Evolutionary conservation across 2,113 vertebrate genomes (phyloP).

Genomic region (Odobenus rosmarus): DNA sequence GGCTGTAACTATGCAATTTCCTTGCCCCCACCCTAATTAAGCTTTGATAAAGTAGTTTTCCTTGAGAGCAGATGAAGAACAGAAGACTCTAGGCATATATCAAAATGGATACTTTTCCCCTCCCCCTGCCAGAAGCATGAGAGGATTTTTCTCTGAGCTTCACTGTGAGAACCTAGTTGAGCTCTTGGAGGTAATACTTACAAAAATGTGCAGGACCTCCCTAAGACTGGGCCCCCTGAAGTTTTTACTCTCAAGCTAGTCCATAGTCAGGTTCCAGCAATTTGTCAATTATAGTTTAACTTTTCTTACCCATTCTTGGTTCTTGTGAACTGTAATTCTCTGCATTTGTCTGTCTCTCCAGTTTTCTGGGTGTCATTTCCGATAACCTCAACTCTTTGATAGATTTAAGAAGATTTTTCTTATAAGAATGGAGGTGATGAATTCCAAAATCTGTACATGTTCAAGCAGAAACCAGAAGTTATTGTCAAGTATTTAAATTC

Average conservation of each 20-base stretch:
- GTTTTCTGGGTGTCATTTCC: not conserved
- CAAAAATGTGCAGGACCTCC: not conserved
- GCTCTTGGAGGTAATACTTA: not conserved
- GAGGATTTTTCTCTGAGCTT: not conserved
- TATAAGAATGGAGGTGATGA: not conserved
- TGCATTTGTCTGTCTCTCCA: not conserved
- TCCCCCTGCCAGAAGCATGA: not conserved
- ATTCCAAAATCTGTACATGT: not conserved
- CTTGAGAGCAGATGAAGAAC: not conserved
- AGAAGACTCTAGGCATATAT: not conserved
- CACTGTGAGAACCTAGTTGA: not conserved
- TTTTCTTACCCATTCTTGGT: not conserved
- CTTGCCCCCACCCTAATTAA: not conserved
- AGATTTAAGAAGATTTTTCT: not conserved
- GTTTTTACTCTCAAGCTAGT: not conserved
- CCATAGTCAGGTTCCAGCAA: not conserved
- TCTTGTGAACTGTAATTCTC: not conserved
- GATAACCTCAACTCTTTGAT: not conserved
- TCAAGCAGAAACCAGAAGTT: not conserved
- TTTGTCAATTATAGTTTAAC: not conserved
- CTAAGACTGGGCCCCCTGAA: not conserved
- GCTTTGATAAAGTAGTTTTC: not conserved
- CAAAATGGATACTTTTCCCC: not conserved
- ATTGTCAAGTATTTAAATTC: not conserved
- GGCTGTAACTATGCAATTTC: not conserved